phyloP scores from a whole-genome alignment of 2,113 vertebrate genomes.

The Oncorhynchus mykiss region DNA sequence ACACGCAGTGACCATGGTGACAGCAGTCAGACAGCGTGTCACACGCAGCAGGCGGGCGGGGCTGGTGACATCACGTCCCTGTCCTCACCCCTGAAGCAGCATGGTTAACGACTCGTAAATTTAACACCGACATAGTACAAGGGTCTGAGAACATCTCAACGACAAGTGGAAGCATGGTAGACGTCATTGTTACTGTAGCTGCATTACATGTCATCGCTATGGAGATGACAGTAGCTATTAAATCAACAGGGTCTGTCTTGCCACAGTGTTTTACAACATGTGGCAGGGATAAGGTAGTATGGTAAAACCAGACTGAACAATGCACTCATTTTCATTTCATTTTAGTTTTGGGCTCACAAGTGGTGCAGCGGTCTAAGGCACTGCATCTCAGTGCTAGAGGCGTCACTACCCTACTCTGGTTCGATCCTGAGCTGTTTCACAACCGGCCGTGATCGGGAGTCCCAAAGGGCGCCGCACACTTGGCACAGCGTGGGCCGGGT shows the following conservation, averaged over 20 bases:
- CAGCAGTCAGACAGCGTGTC: constrained; percentile 22
- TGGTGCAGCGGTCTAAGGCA: too few relatives aligned
- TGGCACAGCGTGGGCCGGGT: too few relatives aligned
- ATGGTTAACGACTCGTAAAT: neutral
- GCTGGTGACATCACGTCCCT: constrained; percentile 25
- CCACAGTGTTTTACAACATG: neutral
- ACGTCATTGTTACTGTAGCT: neutral
- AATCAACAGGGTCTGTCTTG: neutral
- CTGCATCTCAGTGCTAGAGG: too few relatives aligned
- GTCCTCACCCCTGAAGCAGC: neutral
- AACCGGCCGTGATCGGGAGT: too few relatives aligned
- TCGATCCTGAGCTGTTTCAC: too few relatives aligned
- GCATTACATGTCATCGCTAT: neutral
- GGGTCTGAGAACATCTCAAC: neutral
- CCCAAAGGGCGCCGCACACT: too few relatives aligned
- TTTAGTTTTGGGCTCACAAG: too few relatives aligned
- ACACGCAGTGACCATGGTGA: constrained; percentile 9
- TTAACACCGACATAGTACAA: neutral
- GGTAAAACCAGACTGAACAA: too few relatives aligned
- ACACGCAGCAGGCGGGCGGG: neutral
- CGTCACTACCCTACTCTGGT: too few relatives aligned
- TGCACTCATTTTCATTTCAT: too few relatives aligned
- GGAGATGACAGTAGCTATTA: neutral
- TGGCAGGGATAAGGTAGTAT: neutral
- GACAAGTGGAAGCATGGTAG: neutral